Percentiles rank a stretch among this genome's conserved stretches.
Conservation (phyloP, 2,113 vertebrate species). For the Siphamia tubifer region DNA sequence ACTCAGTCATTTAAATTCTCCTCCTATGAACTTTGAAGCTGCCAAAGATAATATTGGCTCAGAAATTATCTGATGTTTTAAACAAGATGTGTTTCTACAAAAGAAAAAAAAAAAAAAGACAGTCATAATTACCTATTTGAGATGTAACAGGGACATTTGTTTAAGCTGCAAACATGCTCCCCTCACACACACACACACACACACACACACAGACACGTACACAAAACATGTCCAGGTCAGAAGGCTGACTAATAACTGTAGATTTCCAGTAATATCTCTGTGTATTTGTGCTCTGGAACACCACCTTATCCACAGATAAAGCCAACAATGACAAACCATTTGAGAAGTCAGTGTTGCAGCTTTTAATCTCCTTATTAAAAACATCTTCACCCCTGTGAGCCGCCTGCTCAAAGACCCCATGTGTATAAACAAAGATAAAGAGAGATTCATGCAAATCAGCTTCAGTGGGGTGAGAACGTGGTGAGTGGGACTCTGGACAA, state of each 20-base stretch:
- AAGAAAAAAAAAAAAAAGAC: background rate
- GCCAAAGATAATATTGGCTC: background rate
- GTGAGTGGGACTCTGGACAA: conserved; percentile 14
- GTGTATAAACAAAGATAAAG: conserved; percentile 42
- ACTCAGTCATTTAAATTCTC: background rate
- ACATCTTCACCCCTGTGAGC: conserved; percentile 21
- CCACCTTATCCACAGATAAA: background rate
- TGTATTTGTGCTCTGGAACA: background rate
- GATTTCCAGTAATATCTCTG: background rate
- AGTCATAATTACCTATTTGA: background rate
- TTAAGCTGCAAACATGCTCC: background rate
- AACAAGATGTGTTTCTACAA: background rate
- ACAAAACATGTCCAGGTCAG: background rate
- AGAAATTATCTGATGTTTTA: background rate
- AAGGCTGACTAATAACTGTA: background rate
- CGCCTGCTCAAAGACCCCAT: conserved; percentile 1
- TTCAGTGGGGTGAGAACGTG: conserved; percentile 13
- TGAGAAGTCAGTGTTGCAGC: background rate
- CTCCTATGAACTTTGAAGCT: background rate
- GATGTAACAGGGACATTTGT: background rate
- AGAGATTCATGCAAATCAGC: conserved; percentile 57
- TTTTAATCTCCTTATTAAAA: conserved; percentile 11
- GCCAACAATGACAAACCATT: background rate
- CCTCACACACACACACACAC: background rate
- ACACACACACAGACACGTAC: background rate